Conservation (phyloP, 2,797 vertebrate genomes). For the Botia kubotai region DNA sequence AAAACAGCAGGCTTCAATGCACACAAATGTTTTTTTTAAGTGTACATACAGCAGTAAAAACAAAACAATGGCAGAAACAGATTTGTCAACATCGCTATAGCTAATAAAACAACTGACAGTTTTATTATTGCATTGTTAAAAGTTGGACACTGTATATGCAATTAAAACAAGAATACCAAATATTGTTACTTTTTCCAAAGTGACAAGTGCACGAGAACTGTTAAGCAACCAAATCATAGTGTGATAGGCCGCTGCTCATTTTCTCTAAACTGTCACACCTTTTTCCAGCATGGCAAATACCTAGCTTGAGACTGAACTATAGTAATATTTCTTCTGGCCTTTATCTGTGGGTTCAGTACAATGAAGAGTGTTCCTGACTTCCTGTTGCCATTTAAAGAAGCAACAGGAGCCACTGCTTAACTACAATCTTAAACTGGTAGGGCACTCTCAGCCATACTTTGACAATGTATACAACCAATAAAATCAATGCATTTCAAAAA, state of each 20-base stretch:
- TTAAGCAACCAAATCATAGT: too few species aligned
- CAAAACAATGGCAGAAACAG: background rate
- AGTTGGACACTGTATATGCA: too few species aligned
- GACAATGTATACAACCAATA: background rate
- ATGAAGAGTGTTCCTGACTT: background rate
- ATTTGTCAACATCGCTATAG: background rate
- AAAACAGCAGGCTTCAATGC: background rate
- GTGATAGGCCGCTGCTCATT: too few species aligned
- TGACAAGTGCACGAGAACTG: too few species aligned
- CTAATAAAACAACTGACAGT: background rate
- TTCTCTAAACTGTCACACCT: too few species aligned
- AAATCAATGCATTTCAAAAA: constrained; percentile 9
- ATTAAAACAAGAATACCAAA: background rate
- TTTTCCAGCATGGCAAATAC: too few species aligned
- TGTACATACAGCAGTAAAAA: background rate
- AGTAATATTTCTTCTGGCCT: background rate
- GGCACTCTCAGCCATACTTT: background rate
- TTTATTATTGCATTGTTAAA: background rate
- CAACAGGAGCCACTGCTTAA: background rate
- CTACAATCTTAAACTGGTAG: background rate
- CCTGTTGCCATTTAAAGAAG: background rate
- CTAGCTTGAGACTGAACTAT: too few species aligned
- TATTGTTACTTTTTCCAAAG: too few species aligned
- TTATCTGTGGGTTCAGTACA: background rate
- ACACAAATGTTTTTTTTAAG: background rate